Evolutionary conservation across 1,140 invertebrate genomes (phyloP).

Genomic region (Nymphalis io): DNA sequence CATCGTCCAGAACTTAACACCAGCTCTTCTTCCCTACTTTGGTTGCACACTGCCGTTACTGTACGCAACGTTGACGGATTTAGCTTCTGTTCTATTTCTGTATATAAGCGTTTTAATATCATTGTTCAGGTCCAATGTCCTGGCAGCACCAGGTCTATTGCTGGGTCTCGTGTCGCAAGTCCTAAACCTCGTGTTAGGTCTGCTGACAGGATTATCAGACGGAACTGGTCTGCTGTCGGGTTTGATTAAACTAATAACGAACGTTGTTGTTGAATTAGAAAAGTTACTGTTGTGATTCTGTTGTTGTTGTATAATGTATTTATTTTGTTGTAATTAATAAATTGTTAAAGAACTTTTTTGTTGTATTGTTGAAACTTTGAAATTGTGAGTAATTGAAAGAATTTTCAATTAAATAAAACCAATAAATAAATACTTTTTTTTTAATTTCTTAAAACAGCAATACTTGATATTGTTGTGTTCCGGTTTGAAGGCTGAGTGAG

Average conservation of each 20-base stretch:
- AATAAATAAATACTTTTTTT: no score
- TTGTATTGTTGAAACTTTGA: no score
- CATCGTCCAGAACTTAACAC: conserved; percentile 70
- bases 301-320: conserved; percentile 28
- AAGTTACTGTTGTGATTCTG: conserved; percentile 58
- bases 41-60: conserved; percentile 68
- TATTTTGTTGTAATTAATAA: conserved; percentile 31
- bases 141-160: conserved; percentile 63
- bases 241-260: conserved; percentile 66
- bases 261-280: conserved; percentile 63
- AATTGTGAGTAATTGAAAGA: no score
- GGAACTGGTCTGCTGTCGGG: conserved; percentile 57
- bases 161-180: conserved; percentile 59
- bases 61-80: conserved; percentile 68
- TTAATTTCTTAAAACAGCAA: no score
- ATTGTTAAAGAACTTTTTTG: conserved; percentile 33
- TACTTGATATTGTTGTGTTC: no score
- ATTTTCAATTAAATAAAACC: no score
- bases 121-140: conserved; percentile 65
- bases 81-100: conserved; percentile 69
- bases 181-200: conserved; percentile 58
- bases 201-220: conserved; percentile 63
- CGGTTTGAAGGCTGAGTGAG: no score
- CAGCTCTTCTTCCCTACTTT: conserved; percentile 67
- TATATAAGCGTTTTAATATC: conserved; percentile 72